Base-by-base conservation (phyloP, 2,888 invertebrate species). In the Orchesella flavescens region DNA sequence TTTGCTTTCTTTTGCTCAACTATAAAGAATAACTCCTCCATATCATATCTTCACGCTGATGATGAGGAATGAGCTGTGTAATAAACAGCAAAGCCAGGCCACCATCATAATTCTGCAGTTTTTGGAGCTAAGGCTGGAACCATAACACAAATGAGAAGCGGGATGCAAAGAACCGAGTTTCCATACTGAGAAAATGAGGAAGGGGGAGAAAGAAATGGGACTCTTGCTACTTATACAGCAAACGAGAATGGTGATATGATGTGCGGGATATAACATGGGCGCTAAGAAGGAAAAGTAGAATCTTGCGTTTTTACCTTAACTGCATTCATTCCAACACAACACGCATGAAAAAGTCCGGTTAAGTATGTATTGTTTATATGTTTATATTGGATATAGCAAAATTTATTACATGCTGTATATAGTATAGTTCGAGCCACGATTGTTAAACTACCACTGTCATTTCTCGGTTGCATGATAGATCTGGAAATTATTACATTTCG, bases 401-500 rank as follows among this genome's bases (percentile, higher is more conserved):
- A n/a, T n/a, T n/a, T n/a, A n/a, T 4, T 34, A 34, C 34, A 7
- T 2, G 34, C 59, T 9, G 17, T 59, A 17, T 21, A 10, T 1
- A 59, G n/a, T 59, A 44, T 44, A 53, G 23, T 71, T 17, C 21
- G 19, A 24, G 13, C 21, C 17, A 71, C n/a, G 46, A 46, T 59
- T 44, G 21, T 59, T 73, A 23, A 57, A 19, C 34, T 68, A 23
- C 59, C 15, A 1, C 63, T 75, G 57, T 55, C 78, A 78, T 78
- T 79, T 71, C 72, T 73, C 73, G 80, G 80, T 68, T 79, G 46
- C 57, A 80, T 73, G 80, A 80, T 74, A 59, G 73, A 73, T 80
- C 80, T 80, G 74, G 80, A 80, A 80, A 80, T 80, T 73, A 80
- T 80, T 80, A 74, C 73, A 74, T 55, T 63, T 79, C 23, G 55